Evolutionary conservation across 2,888 invertebrate species (phyloP), one percentile per base, ranked within the genome.

Genomic region (Dasysyrphus tricinctus): DNA sequence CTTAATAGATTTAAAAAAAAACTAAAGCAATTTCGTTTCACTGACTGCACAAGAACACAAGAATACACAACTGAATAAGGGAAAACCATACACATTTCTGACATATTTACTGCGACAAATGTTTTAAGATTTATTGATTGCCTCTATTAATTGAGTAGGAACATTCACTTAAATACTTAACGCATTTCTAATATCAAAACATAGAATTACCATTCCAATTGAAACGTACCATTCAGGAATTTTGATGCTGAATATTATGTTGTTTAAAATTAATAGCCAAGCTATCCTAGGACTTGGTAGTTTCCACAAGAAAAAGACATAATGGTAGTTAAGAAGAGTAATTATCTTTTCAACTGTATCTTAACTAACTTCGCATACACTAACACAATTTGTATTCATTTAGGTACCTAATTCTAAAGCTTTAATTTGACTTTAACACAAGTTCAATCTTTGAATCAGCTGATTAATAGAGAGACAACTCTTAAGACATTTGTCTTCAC

Each of bases 161-260:
- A 72, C 59, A 29, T 67, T 70, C 24, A 51, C 42, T 11, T 39
- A 61, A 72, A 63, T 70, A 54, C 72, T 54, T 72, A 24, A 32
- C 24, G 34, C 11, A 61, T 37, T 78, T 44, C 44, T n/a, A 51
- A 70, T 16, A 54, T 70, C 51, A 44, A n/a, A n/a, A 24, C 24
- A 61, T 54, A 37, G 19, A 61, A 61, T 54, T 37, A 72, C 3
- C 54, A 78, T 70, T 78, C 78, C 76, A 16, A 44, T 72, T 54
- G 61, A 63, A 70, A 70, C 42, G 63, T 32, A 32, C 4, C 32
- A 32, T 32, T 70, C 24, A 34, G 44, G 37, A 37, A 67, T 57
- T 47, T 37, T 3, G 14, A 32, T 9, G 24, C 49, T 37, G 49
- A 49, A 51, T 42, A 69, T 69, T 61, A 42, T 32, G 8, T 54